Base-by-base conservation (phyloP, 2,113 vertebrate genomes). In the Cyanistes caeruleus region DNA sequence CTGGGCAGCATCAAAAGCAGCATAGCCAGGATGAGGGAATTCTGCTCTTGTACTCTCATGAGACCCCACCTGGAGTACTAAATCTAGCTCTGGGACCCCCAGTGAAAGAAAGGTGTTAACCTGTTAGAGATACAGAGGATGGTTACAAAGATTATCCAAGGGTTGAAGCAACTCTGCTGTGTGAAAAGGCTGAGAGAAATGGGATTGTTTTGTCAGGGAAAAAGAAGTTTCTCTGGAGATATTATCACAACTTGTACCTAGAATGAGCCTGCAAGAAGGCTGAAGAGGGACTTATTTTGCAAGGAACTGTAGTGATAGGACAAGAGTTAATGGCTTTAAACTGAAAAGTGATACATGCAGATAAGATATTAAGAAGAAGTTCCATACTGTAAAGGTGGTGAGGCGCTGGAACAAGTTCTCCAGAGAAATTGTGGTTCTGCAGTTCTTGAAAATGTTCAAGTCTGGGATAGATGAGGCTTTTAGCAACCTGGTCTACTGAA, bases 391-490 rank as follows among this genome's bases (percentile, higher is more conserved):
- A 31, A 30, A 33, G 5, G 5, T 64, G 6, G 3, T 21, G 6
- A 70, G 27, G 15, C 27, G 20, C 7, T 24, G 22, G 18, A 49
- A 22, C 7, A 78, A 37, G 13, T 25, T 51, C 2, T 13, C 19
- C 51, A 64, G 33, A 12, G 27, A 41, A 82, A 15, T 3, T 68
- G 13, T 35, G 5, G 8, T 28, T 59, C 23, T 15, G 3, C 11
- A 27, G 2, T 37, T 48, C 31, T 16, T 56, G 18, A 7, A 63
- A 70, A 27, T 33, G 5, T 78, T 84, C 13, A 39, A 28, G 37
- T 2, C 13, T 1, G 1, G 12, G 10, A 13, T 69, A 31, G 21
- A n/a, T 55, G n/a, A 17, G 2, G 4, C 25, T 68, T 75, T 49
- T 43, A 51, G 43, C 35, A 64, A 6, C 27, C 4, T 37, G 5